These are phyloP conservation scores for Platycheirus rosarum DNA, from an alignment of 2,888 invertebrate genomes.

Conservation along the genomic window DNA sequence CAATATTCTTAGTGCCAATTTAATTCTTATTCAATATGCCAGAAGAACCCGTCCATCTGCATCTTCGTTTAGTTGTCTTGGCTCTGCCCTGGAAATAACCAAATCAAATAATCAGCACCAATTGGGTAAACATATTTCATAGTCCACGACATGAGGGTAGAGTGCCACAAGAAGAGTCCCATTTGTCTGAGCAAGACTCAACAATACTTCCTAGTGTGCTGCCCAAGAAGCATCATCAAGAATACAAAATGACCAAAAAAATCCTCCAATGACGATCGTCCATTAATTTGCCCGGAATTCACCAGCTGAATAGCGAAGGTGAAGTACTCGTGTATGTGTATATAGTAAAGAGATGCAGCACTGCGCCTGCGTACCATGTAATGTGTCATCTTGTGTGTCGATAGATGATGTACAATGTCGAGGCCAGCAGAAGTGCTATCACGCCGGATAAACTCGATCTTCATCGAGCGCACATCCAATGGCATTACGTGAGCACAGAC, in stretches of 20 bases:
- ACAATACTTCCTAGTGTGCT: constrained; percentile 49
- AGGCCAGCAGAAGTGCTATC: constrained; percentile 72
- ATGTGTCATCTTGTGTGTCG: constrained; percentile 72
- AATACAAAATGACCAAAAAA: constrained; percentile 53
- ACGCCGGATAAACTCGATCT: constrained; percentile 62
- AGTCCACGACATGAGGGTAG: constrained; percentile 67
- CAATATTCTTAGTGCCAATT: too few relatives aligned
- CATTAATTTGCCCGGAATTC: constrained; percentile 70
- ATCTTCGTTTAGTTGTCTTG: not conserved
- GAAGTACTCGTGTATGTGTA: constrained; percentile 4
- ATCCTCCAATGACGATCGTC: constrained; percentile 44
- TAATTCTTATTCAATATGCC: too few relatives aligned
- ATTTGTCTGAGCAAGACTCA: constrained; percentile 15
- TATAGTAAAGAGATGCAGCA: not conserved
- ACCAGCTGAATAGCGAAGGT: constrained; percentile 20
- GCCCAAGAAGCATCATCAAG: constrained; percentile 61
- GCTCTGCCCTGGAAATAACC: constrained; percentile 36
- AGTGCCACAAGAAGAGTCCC: constrained; percentile 17
- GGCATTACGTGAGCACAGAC: constrained; percentile 66
- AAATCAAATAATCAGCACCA: constrained; percentile 66
- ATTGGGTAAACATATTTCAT: constrained; percentile 70
- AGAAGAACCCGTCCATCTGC: not conserved
- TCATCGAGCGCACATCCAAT: constrained; percentile 37
- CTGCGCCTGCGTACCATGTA: constrained; percentile 46
- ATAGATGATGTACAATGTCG: constrained; percentile 72